Evolutionary conservation across 1,140 invertebrate species (phyloP).

Genomic region (Aphidius ervi): DNA sequence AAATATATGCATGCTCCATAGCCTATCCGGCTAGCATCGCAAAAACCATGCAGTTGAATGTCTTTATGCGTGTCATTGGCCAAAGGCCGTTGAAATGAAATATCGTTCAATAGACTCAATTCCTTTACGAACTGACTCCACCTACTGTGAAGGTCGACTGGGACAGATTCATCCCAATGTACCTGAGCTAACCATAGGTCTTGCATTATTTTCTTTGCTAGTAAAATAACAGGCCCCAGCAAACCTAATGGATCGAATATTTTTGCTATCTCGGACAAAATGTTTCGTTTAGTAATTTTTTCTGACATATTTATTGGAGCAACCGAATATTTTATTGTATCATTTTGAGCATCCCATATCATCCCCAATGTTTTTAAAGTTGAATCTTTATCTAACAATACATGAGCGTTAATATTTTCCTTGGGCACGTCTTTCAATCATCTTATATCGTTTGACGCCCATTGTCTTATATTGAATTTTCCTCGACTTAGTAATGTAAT

Average conservation of each 20-base stretch:
- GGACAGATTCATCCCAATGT: slow-evolving; percentile 46
- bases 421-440: slow-evolving; percentile 28
- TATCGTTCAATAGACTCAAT: slow-evolving; percentile 16
- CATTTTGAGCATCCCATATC: slow-evolving; percentile 28
- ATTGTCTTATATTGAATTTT: slow-evolving; percentile 34
- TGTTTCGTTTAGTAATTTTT: slow-evolving; percentile 13
- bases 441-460: slow-evolving; percentile 33
- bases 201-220: slow-evolving; percentile 48
- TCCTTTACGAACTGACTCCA: slow-evolving; percentile 27
- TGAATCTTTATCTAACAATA: slow-evolving; percentile 16
- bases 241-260: slow-evolving; percentile 44
- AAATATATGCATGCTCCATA: slow-evolving; percentile 37
- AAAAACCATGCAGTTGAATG: slow-evolving; percentile 37
- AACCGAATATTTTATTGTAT: slow-evolving; percentile 21
- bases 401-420: slow-evolving; percentile 13
- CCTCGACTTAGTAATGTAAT: slow-evolving; percentile 27
- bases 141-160: slow-evolving; percentile 23
- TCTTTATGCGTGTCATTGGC: slow-evolving; percentile 10
- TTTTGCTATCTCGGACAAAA: slow-evolving; percentile 23
- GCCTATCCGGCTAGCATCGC: slow-evolving; percentile 32
- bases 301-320: background rate
- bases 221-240: slow-evolving; percentile 25
- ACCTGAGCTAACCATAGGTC: slow-evolving; percentile 39
- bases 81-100: slow-evolving; percentile 26
- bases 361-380: slow-evolving; percentile 35